Evolutionary conservation across 2,888 invertebrate species (phyloP).

Genomic region (Megamerina dolium): DNA sequence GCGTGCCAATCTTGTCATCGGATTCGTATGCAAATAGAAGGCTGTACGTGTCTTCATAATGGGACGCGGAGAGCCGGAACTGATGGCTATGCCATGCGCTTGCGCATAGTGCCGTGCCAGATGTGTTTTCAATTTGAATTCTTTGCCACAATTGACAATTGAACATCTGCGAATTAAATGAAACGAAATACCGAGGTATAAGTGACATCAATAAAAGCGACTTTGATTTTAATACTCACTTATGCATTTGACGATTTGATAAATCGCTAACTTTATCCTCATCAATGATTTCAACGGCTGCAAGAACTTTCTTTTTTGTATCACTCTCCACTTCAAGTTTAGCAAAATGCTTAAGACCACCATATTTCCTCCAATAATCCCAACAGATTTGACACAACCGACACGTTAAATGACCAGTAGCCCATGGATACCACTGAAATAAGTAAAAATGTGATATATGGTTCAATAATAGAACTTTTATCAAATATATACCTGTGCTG

Average conservation of each 20-base stretch:
- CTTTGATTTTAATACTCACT: slow-evolving; percentile 32
- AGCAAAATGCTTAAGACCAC: slow-evolving; percentile 81
- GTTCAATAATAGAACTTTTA: slow-evolving; percentile 24
- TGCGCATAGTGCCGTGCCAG: slow-evolving; percentile 90
- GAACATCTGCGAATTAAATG: slow-evolving; percentile 70
- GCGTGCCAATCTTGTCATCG: slow-evolving; percentile 83
- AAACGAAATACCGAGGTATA: too few relatives aligned
- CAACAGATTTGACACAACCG: slow-evolving; percentile 91
- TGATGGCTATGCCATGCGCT: slow-evolving; percentile 69
- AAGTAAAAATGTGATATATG: slow-evolving; percentile 53
- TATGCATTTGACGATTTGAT: slow-evolving; percentile 47
- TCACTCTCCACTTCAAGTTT: slow-evolving; percentile 51
- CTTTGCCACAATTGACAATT: slow-evolving; percentile 87
- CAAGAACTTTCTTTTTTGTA: slow-evolving; percentile 50
- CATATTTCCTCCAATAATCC: slow-evolving; percentile 98
- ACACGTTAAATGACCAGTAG: slow-evolving; percentile 85
- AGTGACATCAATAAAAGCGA: too few relatives aligned
- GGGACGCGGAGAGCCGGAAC: slow-evolving; percentile 76
- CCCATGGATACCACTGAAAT: slow-evolving; percentile 94
- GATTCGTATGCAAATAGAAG: slow-evolving; percentile 89
- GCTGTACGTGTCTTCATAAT: slow-evolving; percentile 97
- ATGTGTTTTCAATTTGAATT: slow-evolving; percentile 93
- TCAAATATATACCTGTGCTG: slow-evolving; percentile 56
- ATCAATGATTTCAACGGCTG: slow-evolving; percentile 41
- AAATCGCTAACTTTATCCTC: slow-evolving; percentile 52